These are phyloP conservation scores for Gallinago solitaria DNA, from an alignment of 2,797 vertebrate genomes.

Conservation along the genomic window DNA sequence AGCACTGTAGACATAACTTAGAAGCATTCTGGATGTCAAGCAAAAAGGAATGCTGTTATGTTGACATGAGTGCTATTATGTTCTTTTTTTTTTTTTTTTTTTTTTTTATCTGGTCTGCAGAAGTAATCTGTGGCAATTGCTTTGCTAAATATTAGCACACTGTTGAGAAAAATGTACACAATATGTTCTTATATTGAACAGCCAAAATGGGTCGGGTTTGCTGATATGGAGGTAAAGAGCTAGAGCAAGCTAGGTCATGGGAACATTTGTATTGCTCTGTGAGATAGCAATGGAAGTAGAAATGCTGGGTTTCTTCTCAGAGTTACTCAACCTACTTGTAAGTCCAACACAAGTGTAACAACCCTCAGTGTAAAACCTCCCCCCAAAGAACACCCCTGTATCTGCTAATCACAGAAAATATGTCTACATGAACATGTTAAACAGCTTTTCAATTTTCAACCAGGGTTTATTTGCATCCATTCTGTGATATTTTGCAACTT, in stretches of 20 bases:
- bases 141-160: neutral
- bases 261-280: neutral
- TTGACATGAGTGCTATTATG: neutral
- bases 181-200: neutral
- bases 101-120: neutral
- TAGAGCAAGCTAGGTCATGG: neutral
- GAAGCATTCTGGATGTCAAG: neutral
- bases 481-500: neutral
- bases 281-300: neutral
- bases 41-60: neutral
- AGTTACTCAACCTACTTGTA: neutral
- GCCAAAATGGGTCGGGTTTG: neutral
- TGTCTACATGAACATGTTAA: neutral
- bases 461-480: neutral
- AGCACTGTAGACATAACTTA: neutral
- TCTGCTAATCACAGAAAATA: neutral
- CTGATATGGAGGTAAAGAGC: neutral
- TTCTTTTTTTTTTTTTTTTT: neutral
- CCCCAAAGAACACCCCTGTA: fast-evolving
- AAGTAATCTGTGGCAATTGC: neutral
- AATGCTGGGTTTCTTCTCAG: neutral
- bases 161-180: neutral
- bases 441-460: neutral
- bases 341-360: neutral
- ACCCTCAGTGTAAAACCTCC: neutral